phyloP scores from a whole-genome alignment of 2,113 vertebrate genomes.

The Anseranas semipalmata region DNA sequence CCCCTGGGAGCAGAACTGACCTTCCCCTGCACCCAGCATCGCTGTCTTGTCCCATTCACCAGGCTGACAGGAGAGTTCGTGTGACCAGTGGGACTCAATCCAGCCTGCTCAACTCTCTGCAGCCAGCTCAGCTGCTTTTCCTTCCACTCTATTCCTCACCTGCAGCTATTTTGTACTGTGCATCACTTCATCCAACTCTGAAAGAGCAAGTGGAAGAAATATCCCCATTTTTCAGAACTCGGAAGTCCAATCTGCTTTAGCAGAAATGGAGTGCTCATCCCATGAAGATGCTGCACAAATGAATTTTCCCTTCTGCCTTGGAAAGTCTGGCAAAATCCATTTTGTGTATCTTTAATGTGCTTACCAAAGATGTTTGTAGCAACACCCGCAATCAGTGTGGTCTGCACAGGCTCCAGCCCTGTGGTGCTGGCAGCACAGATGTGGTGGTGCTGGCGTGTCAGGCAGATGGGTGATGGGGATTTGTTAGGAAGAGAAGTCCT shows the following conservation, averaged over 20 bases:
- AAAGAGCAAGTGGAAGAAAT: neutral
- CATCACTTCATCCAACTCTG: neutral
- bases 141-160: neutral
- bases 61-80: neutral
- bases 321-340: neutral
- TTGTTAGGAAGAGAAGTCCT: neutral
- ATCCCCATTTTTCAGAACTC: neutral
- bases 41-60: neutral
- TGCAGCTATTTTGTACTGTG: neutral
- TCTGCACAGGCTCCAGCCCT: fast-evolving
- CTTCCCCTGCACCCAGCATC: neutral
- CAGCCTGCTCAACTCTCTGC: neutral
- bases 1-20: neutral
- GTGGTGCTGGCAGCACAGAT: neutral
- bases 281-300: neutral
- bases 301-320: neutral
- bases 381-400: neutral
- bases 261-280: neutral
- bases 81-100: neutral
- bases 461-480: neutral
- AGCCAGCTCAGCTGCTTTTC: neutral
- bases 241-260: neutral
- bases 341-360: neutral
- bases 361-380: neutral
- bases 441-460: neutral